Percentiles rank a stretch among this genome's conserved stretches.
Evolutionary conservation across 2,113 vertebrate species (phyloP).

Genomic region (Corydoras sp.): DNA sequence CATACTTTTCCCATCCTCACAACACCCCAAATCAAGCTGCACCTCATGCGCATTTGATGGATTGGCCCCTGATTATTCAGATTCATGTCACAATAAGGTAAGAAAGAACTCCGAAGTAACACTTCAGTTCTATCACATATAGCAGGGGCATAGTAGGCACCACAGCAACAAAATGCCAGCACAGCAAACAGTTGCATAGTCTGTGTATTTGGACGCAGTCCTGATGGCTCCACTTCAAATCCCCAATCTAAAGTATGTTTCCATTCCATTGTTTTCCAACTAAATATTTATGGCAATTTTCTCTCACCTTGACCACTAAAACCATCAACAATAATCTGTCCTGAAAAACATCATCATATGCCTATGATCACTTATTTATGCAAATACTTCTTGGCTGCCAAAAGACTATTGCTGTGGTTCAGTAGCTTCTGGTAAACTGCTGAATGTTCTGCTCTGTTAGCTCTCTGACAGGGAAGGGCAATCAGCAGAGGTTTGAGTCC

Average conservation of each 20-base stretch:
- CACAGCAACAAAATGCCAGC: background rate
- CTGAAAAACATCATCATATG: slow-evolving; percentile 44
- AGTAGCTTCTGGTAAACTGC: slow-evolving; percentile 45
- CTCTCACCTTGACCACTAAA: slow-evolving; percentile 34
- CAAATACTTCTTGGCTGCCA: slow-evolving; percentile 48
- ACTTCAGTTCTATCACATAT: too few relatives aligned
- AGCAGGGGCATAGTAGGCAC: too few relatives aligned
- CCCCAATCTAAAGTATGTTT: slow-evolving; percentile 2
- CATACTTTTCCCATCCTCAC: too few relatives aligned
- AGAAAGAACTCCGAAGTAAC: too few relatives aligned
- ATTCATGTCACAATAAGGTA: background rate
- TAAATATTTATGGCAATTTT: slow-evolving; percentile 14
- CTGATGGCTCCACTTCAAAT: background rate
- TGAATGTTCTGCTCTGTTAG: slow-evolving; percentile 54
- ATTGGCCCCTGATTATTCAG: too few relatives aligned
- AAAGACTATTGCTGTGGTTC: slow-evolving; percentile 39
- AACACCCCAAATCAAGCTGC: too few relatives aligned
- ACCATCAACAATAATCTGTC: slow-evolving; percentile 47
- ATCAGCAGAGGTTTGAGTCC: slow-evolving; percentile 51
- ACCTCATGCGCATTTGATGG: too few relatives aligned
- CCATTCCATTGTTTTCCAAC: background rate
- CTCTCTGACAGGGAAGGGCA: slow-evolving; percentile 56
- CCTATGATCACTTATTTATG: slow-evolving; percentile 54
- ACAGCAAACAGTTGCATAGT: background rate
- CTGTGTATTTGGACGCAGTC: background rate